Percentiles rank a stretch among this genome's conserved stretches.
Evolutionary conservation across 1,140 invertebrate species (phyloP).

Genomic region (Vanessa tameamea): DNA sequence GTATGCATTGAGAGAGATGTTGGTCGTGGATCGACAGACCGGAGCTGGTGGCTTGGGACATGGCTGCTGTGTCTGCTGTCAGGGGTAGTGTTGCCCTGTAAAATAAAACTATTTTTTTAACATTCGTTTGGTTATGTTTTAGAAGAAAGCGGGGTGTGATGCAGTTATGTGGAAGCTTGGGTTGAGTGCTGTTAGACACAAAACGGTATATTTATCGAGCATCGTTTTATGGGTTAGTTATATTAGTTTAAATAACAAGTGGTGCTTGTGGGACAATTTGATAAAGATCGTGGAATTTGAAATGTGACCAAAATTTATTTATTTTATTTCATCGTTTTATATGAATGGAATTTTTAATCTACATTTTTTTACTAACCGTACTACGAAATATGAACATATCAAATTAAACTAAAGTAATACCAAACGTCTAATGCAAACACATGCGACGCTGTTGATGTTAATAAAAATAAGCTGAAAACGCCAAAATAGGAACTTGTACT

Average conservation of each 20-base stretch:
- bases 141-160: slow-evolving; percentile 39
- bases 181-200: slow-evolving; percentile 68
- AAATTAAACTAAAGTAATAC: slow-evolving; percentile 10
- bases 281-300: slow-evolving; percentile 17
- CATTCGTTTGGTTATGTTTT: slow-evolving; percentile 28
- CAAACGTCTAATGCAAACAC: slow-evolving; percentile 18
- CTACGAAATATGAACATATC: slow-evolving; percentile 5
- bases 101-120: slow-evolving; percentile 21
- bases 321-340: background rate
- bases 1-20: slow-evolving; percentile 81
- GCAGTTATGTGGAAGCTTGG: slow-evolving; percentile 61
- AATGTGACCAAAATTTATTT: slow-evolving; percentile 3
- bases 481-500: background rate
- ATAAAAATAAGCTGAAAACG: background rate
- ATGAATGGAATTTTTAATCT: slow-evolving; percentile 1
- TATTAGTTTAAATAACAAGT: slow-evolving; percentile 69
- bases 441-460: background rate
- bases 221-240: slow-evolving; percentile 28
- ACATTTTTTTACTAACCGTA: slow-evolving; percentile 1
- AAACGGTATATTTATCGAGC: slow-evolving; percentile 42
- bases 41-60: slow-evolving; percentile 78
- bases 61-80: slow-evolving; percentile 82
- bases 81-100: slow-evolving; percentile 89
- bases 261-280: slow-evolving; percentile 56
- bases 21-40: slow-evolving; percentile 79